phyloP scores from a whole-genome alignment of 2,797 vertebrate species.

The Ispidina lecontei region DNA sequence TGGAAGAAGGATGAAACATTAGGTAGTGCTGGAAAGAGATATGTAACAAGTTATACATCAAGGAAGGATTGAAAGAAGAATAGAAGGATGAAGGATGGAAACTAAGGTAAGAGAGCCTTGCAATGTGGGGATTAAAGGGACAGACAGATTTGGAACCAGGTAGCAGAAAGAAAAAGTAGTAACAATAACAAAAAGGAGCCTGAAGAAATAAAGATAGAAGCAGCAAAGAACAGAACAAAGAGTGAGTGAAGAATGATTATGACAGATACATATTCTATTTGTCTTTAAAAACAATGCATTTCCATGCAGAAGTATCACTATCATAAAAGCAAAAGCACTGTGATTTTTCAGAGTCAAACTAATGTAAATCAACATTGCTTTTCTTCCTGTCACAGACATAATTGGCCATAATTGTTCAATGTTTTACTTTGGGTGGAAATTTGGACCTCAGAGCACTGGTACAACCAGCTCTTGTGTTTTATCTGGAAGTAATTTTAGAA shows the following conservation, averaged over 20 bases:
- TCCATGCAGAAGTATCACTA: neutral
- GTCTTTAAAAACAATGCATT: neutral
- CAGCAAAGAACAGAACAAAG: neutral
- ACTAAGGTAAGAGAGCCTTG: neutral
- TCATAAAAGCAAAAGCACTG: neutral
- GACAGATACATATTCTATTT: neutral
- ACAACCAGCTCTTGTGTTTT: neutral
- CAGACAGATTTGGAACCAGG: neutral
- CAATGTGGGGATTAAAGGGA: neutral
- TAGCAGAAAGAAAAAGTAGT: neutral
- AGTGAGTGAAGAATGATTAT: neutral
- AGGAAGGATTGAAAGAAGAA: neutral
- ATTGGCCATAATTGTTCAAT: neutral
- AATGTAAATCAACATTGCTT: neutral
- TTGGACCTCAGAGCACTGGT: neutral
- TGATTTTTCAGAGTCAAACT: neutral
- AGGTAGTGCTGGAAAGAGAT: neutral
- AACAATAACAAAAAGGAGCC: neutral
- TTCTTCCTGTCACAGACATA: neutral
- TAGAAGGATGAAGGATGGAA: neutral
- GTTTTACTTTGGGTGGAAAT: neutral
- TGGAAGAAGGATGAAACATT: neutral
- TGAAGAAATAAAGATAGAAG: neutral
- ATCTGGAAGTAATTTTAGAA: slow-evolving; percentile 3
- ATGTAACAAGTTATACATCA: neutral